phyloP scores from a whole-genome alignment of 2,888 invertebrate genomes.

The Synanthedon myopaeformis region DNA sequence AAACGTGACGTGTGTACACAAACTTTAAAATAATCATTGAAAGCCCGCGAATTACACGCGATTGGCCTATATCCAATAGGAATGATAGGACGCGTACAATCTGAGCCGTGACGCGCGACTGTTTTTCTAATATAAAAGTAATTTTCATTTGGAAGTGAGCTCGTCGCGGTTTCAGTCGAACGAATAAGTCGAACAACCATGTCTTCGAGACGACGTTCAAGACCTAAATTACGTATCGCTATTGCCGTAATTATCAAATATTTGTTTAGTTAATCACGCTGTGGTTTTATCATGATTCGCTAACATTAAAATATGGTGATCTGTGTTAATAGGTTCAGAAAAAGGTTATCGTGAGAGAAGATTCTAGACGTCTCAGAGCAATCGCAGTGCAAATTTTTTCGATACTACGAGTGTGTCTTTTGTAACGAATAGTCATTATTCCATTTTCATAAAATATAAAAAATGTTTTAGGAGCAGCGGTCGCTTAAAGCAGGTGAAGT shows the following conservation, averaged over 20 bases:
- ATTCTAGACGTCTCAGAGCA: neutral
- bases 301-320: constrained; percentile 20
- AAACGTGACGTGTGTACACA: constrained; percentile 49
- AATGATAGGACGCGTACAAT: constrained; percentile 44
- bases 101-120: constrained; percentile 47
- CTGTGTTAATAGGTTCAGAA: constrained; percentile 35
- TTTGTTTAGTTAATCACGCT: constrained; percentile 44
- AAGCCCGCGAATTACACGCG: constrained; percentile 48
- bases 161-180: constrained; percentile 28
- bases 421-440: neutral
- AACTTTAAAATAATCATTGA: constrained; percentile 51
- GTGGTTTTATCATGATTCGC: constrained; percentile 20
- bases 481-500: constrained; percentile 86
- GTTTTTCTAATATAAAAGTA: constrained; percentile 54
- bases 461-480: constrained; percentile 81
- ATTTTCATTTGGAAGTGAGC: constrained; percentile 42
- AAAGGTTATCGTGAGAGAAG: neutral
- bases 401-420: too few species aligned
- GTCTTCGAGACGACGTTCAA: constrained; percentile 54
- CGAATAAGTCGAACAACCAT: constrained; percentile 29
- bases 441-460: neutral
- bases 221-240: constrained; percentile 58
- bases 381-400: constrained; percentile 7
- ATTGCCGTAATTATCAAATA: constrained; percentile 58
- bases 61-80: constrained; percentile 67